Evolutionary conservation across 1,140 invertebrate genomes (phyloP).

Genomic region (Helicoverpa zea): DNA sequence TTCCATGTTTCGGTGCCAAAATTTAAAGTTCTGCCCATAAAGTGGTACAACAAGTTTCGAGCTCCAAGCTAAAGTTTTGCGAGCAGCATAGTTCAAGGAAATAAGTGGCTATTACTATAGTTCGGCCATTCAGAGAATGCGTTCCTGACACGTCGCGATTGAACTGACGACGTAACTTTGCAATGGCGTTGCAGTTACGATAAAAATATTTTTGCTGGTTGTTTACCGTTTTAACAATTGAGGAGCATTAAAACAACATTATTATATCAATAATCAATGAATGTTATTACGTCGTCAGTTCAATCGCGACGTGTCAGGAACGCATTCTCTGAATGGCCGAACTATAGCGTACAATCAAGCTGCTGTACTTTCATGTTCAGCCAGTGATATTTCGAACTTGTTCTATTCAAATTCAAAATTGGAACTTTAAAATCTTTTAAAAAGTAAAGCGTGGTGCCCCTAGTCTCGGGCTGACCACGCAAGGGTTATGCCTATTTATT

Average conservation of each 20-base stretch:
- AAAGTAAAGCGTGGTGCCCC: not conserved
- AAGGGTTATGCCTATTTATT: slow-evolving; percentile 34
- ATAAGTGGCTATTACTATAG: slow-evolving; percentile 39
- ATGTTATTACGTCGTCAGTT: too few relatives aligned
- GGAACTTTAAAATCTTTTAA: not conserved
- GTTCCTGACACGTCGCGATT: too few relatives aligned
- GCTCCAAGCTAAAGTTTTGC: slow-evolving; percentile 28
- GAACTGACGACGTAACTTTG: too few relatives aligned
- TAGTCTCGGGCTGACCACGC: slow-evolving; percentile 16
- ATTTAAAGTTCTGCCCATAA: slow-evolving; percentile 19
- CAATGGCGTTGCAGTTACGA: too few relatives aligned
- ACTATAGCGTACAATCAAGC: slow-evolving; percentile 15
- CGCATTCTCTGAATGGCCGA: too few relatives aligned
- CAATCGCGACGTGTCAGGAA: too few relatives aligned
- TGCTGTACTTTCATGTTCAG: slow-evolving; percentile 15
- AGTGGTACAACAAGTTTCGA: slow-evolving; percentile 25
- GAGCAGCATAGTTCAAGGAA: slow-evolving; percentile 29
- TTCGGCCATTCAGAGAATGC: too few relatives aligned
- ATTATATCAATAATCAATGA: too few relatives aligned
- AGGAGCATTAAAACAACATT: too few relatives aligned
- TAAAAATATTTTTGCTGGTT: too few relatives aligned
- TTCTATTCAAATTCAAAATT: not conserved
- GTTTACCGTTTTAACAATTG: too few relatives aligned
- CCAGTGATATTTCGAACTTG: slow-evolving; percentile 1
- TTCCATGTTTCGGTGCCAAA: slow-evolving; percentile 24